Evolutionary conservation across 1,140 invertebrate genomes (phyloP).

Genomic region (Tetramorium alpestre): DNA sequence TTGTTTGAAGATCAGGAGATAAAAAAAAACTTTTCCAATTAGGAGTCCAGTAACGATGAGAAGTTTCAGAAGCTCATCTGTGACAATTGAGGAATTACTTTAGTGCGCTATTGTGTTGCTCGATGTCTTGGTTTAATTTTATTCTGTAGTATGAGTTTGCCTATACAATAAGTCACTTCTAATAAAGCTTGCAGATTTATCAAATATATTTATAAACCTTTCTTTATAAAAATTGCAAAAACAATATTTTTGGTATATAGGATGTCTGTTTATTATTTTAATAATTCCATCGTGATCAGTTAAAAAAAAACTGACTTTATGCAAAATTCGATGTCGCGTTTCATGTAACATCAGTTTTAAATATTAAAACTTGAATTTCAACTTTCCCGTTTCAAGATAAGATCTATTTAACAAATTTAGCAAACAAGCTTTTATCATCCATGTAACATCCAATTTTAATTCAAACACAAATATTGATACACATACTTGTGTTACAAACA

Average conservation of each 20-base stretch:
- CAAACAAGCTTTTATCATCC: background rate
- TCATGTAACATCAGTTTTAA: background rate
- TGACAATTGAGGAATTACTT: constrained; percentile 54
- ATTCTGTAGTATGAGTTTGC: constrained; percentile 12
- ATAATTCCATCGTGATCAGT: background rate
- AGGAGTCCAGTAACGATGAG: constrained; percentile 3
- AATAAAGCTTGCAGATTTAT: background rate
- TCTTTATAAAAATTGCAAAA: background rate
- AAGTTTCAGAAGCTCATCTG: constrained; percentile 11
- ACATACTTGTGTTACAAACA: too few relatives aligned
- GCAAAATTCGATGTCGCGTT: background rate
- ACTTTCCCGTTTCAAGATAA: background rate
- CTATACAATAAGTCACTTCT: constrained; percentile 5
- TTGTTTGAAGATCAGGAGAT: constrained; percentile 38
- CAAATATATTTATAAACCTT: background rate
- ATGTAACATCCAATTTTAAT: too few relatives aligned
- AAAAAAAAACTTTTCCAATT: constrained; percentile 34
- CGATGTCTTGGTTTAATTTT: constrained; percentile 39
- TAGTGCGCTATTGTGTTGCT: constrained; percentile 4
- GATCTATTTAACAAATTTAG: background rate
- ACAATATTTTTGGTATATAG: background rate
- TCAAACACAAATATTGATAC: too few relatives aligned
- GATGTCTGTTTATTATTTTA: background rate
- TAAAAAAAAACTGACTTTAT: background rate
- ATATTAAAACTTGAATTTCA: background rate